Evolutionary conservation across 1,140 invertebrate genomes (phyloP).

Genomic region (Anastrepha obliqua): DNA sequence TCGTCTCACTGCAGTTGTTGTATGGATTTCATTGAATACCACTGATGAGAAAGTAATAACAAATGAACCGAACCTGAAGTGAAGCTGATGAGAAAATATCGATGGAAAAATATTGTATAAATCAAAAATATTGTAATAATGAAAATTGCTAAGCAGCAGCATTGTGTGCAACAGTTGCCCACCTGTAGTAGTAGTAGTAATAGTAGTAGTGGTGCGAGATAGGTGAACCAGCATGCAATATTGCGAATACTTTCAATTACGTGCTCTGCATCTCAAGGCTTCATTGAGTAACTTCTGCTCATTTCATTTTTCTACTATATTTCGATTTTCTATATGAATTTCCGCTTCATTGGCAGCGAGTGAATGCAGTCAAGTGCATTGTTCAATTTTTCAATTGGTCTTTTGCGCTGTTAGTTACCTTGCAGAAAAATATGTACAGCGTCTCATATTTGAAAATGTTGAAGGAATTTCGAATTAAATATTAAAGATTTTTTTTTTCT

Average conservation of each 20-base stretch:
- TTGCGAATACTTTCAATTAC: not conserved
- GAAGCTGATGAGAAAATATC: not conserved
- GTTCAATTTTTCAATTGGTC: not conserved
- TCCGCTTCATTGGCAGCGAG: not conserved
- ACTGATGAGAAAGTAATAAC: slow-evolving; percentile 28
- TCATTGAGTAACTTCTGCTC: not conserved
- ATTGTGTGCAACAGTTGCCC: slow-evolving; percentile 33
- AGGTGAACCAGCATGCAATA: not conserved
- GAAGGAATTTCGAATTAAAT: not conserved
- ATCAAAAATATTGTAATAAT: slow-evolving; percentile 32
- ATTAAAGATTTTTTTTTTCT: not conserved
- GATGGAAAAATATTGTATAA: not conserved
- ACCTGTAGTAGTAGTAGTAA: not conserved
- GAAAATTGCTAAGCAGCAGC: slow-evolving; percentile 15
- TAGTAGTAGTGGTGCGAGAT: not conserved
- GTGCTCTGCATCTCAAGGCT: not conserved
- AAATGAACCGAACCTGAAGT: not conserved
- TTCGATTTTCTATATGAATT: not conserved
- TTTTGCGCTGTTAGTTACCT: not conserved
- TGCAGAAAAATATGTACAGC: too few relatives aligned
- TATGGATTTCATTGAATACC: not conserved
- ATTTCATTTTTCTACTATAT: not conserved
- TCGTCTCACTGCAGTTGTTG: not conserved
- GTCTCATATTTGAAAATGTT: too few relatives aligned
- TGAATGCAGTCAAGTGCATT: not conserved